These are phyloP conservation scores for Thaleichthys pacificus DNA, from an alignment of 2,797 vertebrate species.

Conservation along the genomic window DNA sequence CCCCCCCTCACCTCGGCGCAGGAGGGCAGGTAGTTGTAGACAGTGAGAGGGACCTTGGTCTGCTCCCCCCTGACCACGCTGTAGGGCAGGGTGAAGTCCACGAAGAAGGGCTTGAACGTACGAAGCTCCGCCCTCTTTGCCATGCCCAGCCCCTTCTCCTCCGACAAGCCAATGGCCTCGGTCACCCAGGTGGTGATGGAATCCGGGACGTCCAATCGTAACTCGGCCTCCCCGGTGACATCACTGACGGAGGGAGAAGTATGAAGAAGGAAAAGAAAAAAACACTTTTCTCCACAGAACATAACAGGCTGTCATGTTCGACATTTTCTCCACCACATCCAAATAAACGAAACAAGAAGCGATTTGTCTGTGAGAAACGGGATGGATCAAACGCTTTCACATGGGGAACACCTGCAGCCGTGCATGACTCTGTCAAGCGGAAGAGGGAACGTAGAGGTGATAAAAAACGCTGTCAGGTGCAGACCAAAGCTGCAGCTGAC, in stretches of 20 bases:
- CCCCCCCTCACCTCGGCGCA: conserved; percentile 81
- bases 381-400: conserved; percentile 50
- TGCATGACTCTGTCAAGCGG: conserved; percentile 29
- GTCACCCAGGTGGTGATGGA: conserved; percentile 92
- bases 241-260: conserved; percentile 53
- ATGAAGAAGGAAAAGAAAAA: no score
- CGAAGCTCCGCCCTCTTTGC: conserved; percentile 76
- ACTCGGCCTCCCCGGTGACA: conserved; percentile 77
- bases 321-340: no score
- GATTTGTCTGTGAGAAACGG: conserved; percentile 4
- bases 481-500: conserved; percentile 54
- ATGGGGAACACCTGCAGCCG: conserved; percentile 62
- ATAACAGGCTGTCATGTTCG: no score
- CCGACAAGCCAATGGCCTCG: conserved; percentile 82
- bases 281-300: no score
- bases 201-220: conserved; percentile 83
- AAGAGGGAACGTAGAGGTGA: conserved; percentile 42
- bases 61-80: conserved; percentile 88
- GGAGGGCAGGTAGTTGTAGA: conserved; percentile 86
- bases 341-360: not conserved
- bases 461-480: conserved; percentile 53
- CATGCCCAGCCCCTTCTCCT: conserved; percentile 80
- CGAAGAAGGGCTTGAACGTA: conserved; percentile 90
- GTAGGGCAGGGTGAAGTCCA: conserved; percentile 88
- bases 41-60: conserved; percentile 86